Conservation (phyloP, 1,140 invertebrate species). For the Bacillus rossius region DNA sequence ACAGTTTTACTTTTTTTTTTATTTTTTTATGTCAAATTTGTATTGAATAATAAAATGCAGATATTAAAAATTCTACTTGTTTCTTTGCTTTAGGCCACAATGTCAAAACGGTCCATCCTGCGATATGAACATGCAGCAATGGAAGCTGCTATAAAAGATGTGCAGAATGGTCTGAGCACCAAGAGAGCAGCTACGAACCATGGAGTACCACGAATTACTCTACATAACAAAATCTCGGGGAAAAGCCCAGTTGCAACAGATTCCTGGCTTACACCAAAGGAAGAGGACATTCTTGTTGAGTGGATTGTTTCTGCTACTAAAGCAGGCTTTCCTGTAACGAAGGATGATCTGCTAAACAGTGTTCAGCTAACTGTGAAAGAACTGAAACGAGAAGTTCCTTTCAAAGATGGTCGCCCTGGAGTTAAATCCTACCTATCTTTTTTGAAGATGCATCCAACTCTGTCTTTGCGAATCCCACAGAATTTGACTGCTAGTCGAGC, state of each 20-base stretch:
- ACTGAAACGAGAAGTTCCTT: slow-evolving; percentile 23
- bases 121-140: neutral
- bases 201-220: neutral
- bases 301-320: slow-evolving; percentile 33
- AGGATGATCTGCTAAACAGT: slow-evolving; percentile 32
- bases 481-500: slow-evolving; percentile 1
- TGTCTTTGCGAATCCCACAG: neutral
- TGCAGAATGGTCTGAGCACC: neutral
- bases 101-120: neutral
- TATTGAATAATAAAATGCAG: too few species aligned
- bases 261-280: slow-evolving; percentile 10
- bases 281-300: slow-evolving; percentile 20
- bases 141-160: neutral
- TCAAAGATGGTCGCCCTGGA: slow-evolving; percentile 3
- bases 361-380: slow-evolving; percentile 35
- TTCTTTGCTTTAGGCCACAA: too few species aligned
- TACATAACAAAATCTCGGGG: neutral
- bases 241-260: neutral
- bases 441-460: neutral
- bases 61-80: too few species aligned
- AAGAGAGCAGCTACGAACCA: neutral
- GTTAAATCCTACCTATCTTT: neutral
- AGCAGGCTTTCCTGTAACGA: slow-evolving; percentile 35
- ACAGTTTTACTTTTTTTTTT: too few species aligned
- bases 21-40: too few species aligned